phyloP scores from a whole-genome alignment of 2,797 vertebrate species.

The Mallotus villosus region DNA sequence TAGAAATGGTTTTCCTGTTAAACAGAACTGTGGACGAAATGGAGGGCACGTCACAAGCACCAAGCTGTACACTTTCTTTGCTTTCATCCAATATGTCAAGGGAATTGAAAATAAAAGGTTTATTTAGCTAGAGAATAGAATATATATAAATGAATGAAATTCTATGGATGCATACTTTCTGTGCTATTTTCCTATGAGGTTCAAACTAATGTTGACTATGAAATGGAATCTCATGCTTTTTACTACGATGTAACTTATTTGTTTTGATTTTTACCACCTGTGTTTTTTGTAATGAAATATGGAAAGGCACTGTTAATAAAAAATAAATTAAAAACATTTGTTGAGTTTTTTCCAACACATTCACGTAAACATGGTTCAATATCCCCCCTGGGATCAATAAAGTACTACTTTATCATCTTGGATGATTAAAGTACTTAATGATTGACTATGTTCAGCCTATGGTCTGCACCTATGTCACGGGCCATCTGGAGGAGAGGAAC shows the following conservation, averaged over 20 bases:
- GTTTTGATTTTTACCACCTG: conserved; percentile 79
- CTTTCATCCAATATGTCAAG: conserved; percentile 66
- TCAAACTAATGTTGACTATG: conserved; percentile 74
- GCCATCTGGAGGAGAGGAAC: no score
- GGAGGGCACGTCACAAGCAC: conserved; percentile 49
- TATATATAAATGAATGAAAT: conserved; percentile 64
- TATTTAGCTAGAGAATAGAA: conserved; percentile 73
- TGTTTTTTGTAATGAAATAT: conserved; percentile 80
- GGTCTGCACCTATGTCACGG: no score
- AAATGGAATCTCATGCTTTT: conserved; percentile 78
- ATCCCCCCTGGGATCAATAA: no score
- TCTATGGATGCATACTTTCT: conserved; percentile 78
- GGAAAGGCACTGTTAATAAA: conserved; percentile 73
- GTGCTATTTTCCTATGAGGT: conserved; percentile 82
- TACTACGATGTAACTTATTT: conserved; percentile 82
- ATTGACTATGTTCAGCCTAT: no score
- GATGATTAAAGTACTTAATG: no score
- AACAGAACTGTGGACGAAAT: conserved; percentile 43
- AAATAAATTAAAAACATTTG: conserved; percentile 42
- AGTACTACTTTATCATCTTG: no score
- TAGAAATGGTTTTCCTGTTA: conserved; percentile 48
- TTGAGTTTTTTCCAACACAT: background rate
- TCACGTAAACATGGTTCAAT: no score
- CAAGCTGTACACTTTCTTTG: conserved; percentile 49
- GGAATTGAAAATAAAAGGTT: conserved; percentile 59